Evolutionary conservation across 2,888 invertebrate species (phyloP).

Genomic region (Diaphora mendica): DNA sequence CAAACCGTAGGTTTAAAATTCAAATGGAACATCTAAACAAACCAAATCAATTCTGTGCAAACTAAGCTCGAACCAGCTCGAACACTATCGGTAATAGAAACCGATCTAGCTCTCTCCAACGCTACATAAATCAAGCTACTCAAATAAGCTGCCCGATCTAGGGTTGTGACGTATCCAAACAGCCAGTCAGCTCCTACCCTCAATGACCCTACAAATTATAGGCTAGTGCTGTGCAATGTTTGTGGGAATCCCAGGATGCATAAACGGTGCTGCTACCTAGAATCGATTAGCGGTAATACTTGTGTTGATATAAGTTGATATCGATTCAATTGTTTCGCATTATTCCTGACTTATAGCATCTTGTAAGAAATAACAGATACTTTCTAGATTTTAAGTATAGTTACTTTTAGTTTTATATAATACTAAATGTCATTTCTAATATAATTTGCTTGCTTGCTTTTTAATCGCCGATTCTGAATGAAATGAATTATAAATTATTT

Average conservation of each 20-base stretch:
- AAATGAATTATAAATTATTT: no score
- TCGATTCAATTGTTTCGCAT: neutral
- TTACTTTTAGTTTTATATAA: no score
- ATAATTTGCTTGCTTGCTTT: no score
- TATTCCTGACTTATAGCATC: neutral
- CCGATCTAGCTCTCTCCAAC: slow-evolving; percentile 53
- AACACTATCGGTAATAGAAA: slow-evolving; percentile 64
- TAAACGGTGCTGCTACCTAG: slow-evolving; percentile 17
- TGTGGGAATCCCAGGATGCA: slow-evolving; percentile 50
- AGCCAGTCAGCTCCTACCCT: slow-evolving; percentile 48
- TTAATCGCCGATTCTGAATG: no score
- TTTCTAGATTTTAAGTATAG: neutral
- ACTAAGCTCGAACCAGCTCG: slow-evolving; percentile 52
- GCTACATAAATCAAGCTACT: slow-evolving; percentile 67
- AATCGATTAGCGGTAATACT: slow-evolving; percentile 5
- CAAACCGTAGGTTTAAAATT: slow-evolving; percentile 6
- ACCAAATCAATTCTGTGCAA: slow-evolving; percentile 53
- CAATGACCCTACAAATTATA: slow-evolving; percentile 56
- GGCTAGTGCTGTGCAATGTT: slow-evolving; percentile 49
- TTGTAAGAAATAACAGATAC: neutral
- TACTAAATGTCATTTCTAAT: neutral
- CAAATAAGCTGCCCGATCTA: slow-evolving; percentile 62
- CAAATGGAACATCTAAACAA: slow-evolving; percentile 39
- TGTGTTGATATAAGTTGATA: neutral
- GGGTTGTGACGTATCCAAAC: slow-evolving; percentile 52